Evolutionary conservation across 2,113 vertebrate genomes (phyloP), one percentile per base, ranked within the genome.

Genomic region (Salminus brasiliensis): DNA sequence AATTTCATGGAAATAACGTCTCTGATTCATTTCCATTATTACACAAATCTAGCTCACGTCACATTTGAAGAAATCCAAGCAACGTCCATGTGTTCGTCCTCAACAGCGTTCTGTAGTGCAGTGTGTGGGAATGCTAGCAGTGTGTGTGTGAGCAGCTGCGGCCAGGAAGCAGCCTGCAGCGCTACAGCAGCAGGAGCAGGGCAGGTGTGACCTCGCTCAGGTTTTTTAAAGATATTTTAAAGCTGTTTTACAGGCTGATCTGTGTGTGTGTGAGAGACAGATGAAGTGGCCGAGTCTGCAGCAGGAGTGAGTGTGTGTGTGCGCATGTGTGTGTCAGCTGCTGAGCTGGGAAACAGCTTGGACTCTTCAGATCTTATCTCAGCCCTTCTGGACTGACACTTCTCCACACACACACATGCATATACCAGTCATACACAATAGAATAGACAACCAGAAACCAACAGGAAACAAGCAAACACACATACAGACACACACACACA

Each of bases 301-400:
- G 13, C 53, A 2, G 39, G 25, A 59, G 23, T 76, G 45, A 8
- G 45, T 47, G 45, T 47, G 45, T 47, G 45, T 47, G 45, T 47
- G 45, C 9, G 12, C 29, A 3, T 41, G 36, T 59, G 32, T 78
- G 57, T 41, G 69, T 79, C 77, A 59, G 55, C 39, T 66, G 59
- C 77, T 73, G 29, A 79, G 63, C 30, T 18, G 23, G 77, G 57
- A 65, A 62, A 72, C 77, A 79, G 77, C 77, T 79, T 79, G 77
- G 43, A 65, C 45, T 72, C 45, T 65, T 72, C 68, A 79, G 68
- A 79, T 79, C 69, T 72, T 72, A 72, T 72, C 59, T 62, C 59
- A 23, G 12, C 36, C 69, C 68, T 72, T 72, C 68, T 72, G 69
- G 57, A 65, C 57, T 39, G 57, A 21, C 18, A 49, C 39, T 78